Conservation (phyloP, 2,113 vertebrate species). For the Oophaga pumilio region DNA sequence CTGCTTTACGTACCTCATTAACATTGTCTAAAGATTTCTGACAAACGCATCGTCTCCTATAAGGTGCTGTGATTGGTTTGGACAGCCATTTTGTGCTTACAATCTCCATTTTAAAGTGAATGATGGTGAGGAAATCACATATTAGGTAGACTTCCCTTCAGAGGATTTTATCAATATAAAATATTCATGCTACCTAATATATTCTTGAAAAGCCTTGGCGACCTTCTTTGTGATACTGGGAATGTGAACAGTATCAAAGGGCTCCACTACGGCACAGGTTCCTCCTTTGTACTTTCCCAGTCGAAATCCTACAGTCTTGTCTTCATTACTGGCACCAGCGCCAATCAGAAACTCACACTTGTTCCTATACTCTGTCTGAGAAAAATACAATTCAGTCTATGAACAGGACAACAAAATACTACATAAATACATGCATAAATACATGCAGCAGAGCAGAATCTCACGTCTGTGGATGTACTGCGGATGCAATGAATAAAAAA, state of each 20-base stretch:
- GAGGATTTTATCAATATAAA: neutral
- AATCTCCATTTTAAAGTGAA: too few species aligned
- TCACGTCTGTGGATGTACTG: too few species aligned
- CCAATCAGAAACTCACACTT: slow-evolving; percentile 97
- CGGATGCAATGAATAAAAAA: too few species aligned
- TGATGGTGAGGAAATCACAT: neutral
- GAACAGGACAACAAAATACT: neutral
- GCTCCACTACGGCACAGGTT: slow-evolving; percentile 89
- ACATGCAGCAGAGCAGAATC: too few species aligned
- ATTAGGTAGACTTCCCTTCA: neutral
- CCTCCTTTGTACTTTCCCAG: slow-evolving; percentile 96
- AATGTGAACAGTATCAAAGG: slow-evolving; percentile 87
- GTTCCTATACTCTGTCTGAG: slow-evolving; percentile 93
- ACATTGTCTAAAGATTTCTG: too few species aligned
- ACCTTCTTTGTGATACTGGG: slow-evolving; percentile 83
- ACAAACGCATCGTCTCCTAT: too few species aligned
- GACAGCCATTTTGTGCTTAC: too few species aligned
- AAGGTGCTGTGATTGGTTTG: too few species aligned
- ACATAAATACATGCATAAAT: too few species aligned
- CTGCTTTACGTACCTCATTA: too few species aligned
- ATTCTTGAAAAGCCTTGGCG: slow-evolving; percentile 88
- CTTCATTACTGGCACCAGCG: slow-evolving; percentile 83
- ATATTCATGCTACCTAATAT: slow-evolving; percentile 80
- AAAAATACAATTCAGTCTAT: neutral
- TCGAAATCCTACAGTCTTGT: slow-evolving; percentile 94